Base-by-base conservation (phyloP, 30 jellyfish, hydroid and myxozoan species). In the Aurelia coerulea region DNA sequence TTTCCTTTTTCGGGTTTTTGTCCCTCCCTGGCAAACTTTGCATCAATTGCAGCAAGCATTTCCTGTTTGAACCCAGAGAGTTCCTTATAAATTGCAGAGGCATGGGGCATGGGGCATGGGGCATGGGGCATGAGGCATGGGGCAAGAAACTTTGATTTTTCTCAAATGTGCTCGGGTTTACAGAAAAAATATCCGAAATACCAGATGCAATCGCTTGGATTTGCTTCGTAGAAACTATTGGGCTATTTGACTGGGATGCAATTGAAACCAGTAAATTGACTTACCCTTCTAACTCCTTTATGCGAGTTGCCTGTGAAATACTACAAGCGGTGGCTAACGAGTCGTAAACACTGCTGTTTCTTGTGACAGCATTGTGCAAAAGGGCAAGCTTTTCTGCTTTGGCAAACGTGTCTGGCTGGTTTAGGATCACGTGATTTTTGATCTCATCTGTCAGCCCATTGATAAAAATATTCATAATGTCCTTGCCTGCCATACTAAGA, bases 351-450 rank as follows among this genome's bases (percentile, higher is more conserved):
- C 76, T 29, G 76, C 50, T 1, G 3, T 23, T 33, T 65, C 7
- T 18, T 58, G 32, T 50, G 39, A 76, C 87, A 10, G 87, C 87
- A 19, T 76, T 76, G 33, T 10, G 62, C 29, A 76, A 74, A 34
- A 76, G 49, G 54, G 87, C 87, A 19, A 53, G 54, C 53, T 58
- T 76, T 19, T 76, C 87, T 8, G 87, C 76, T 60, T 51, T 60
- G 18, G 87, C 87, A 17, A 76, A 76, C 5, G 76, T n/a, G 9
- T 76, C 76, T 0, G 76, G 87, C 23, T 76, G 87, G 59, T 60
- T 76, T 53, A 76, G n/a, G 31, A 76, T 76, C 62, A 76, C 75
- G 32, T 76, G 74, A 32, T 32, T 76, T 60, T 76, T 76, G 11
- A 76, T 56, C n/a, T 76, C 76, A n/a, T 34, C 74, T 14, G 3